Percentiles rank a stretch among this genome's conserved stretches.
Evolutionary conservation across 2,797 vertebrate genomes (phyloP).

Genomic region (Hafferia zeledoni): DNA sequence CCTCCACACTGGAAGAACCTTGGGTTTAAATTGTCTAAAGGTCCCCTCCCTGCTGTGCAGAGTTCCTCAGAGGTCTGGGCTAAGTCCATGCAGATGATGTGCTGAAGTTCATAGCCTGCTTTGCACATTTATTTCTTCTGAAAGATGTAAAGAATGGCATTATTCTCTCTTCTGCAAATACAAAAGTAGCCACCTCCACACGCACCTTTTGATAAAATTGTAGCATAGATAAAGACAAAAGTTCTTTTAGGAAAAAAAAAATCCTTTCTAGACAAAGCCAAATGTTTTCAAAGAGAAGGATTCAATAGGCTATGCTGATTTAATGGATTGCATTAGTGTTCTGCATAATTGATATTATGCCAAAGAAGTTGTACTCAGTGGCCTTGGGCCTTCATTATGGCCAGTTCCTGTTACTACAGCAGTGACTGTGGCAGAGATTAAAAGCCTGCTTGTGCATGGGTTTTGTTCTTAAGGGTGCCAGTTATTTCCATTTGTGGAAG

Average conservation of each 20-base stretch:
- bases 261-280: neutral
- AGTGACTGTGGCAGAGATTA: neutral
- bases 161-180: neutral
- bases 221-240: neutral
- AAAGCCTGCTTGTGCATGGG: neutral
- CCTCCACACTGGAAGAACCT: neutral
- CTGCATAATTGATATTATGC: neutral
- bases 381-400: neutral
- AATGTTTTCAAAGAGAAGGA: neutral
- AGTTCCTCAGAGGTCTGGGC: neutral
- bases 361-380: neutral
- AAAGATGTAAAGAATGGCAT: neutral
- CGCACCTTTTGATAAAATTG: neutral
- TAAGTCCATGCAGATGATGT: neutral
- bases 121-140: neutral
- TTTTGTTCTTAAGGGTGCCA: neutral
- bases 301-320: neutral
- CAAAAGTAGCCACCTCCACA: rapidly evolving
- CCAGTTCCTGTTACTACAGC: neutral
- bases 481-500: neutral
- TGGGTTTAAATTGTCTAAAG: neutral
- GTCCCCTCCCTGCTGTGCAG: neutral
- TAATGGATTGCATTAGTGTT: neutral
- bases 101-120: neutral
- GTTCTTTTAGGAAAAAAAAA: neutral